Base-by-base conservation (phyloP, 2,888 invertebrate species). In the Clusia tigrina region DNA sequence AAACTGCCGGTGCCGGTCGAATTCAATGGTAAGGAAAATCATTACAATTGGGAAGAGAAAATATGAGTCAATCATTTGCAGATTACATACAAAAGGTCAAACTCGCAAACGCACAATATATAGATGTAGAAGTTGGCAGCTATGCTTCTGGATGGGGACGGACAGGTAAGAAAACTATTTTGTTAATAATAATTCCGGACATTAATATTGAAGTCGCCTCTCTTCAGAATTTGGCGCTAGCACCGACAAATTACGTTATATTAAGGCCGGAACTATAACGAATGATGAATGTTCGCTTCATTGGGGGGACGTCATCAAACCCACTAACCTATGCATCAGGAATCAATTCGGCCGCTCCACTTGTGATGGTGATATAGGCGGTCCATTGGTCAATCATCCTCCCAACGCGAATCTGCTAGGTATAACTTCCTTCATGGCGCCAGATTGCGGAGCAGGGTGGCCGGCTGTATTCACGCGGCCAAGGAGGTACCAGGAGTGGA, bases 291-390 rank as follows among this genome's bases (percentile, higher is more conserved):
- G 80, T 65, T 48, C 66, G 0, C 65, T 69, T 2, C 76, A 74
- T 69, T 79, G 60, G 46, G 10, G 32, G 1, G 78, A 77, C 1
- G 3, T 59, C 1, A 63, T 78, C 0, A 17, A 25, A 1, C 9
- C 51, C 12, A 66, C 67, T 20, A 70, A 79, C 56, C 73, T 80
- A 55, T 81, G 81, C 62, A 78, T 78, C 32, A 74, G 73, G 64
- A 80, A 78, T 42, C 74, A 66, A 42, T 79, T 71, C 2, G 76
- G 73, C n/a, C 64, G 12, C 1, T 80, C 79, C n/a, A 78, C 72
- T 10, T 83, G 82, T 67, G 77, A 76, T 67, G 81, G 83, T 12
- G 82, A 82, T 58, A 81, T 81, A 48, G 81, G 83, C 54, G 83
- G 82, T 46, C 83, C 83, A 2, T 64, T 83, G 62, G 72, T 80